Evolutionary conservation across 2,888 invertebrate species (phyloP).

Genomic region (Conops quadrifasciatus): DNA sequence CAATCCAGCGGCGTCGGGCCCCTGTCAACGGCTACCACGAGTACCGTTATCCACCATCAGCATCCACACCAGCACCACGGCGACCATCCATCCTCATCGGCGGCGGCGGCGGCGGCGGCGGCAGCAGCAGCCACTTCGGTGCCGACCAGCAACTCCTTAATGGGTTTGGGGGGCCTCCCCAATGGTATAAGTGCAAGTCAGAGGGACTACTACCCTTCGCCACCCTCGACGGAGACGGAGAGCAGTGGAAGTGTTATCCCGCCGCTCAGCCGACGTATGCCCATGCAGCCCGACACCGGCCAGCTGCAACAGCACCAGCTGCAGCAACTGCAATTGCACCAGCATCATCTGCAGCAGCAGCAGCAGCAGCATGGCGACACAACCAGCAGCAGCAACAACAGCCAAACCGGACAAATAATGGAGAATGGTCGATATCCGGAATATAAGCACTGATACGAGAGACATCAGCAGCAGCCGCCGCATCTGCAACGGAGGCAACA

Average conservation of each 20-base stretch:
- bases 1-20: conserved; percentile 68
- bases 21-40: conserved; percentile 68
- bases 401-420: conserved; percentile 68
- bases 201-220: conserved; percentile 67
- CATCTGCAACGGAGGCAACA: conserved; percentile 35
- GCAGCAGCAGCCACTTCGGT: conserved; percentile 45
- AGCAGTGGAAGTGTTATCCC: conserved; percentile 68
- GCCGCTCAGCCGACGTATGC: conserved; percentile 56
- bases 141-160: conserved; percentile 49
- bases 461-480: conserved; percentile 39
- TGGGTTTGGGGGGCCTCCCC: conserved; percentile 59
- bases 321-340: conserved; percentile 56
- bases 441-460: conserved; percentile 76
- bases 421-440: conserved; percentile 75
- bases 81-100: conserved; percentile 62
- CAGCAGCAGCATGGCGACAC: conserved; percentile 62
- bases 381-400: conserved; percentile 64
- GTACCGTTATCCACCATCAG: conserved; percentile 67
- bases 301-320: conserved; percentile 52
- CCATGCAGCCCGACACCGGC: conserved; percentile 49
- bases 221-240: conserved; percentile 68
- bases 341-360: conserved; percentile 47
- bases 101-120: conserved; percentile 46
- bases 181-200: conserved; percentile 67
- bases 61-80: conserved; percentile 64